Percentiles rank a stretch among this genome's conserved stretches.
Conservation (phyloP, 2,888 invertebrate species). For the Opisthograptis luteolata region DNA sequence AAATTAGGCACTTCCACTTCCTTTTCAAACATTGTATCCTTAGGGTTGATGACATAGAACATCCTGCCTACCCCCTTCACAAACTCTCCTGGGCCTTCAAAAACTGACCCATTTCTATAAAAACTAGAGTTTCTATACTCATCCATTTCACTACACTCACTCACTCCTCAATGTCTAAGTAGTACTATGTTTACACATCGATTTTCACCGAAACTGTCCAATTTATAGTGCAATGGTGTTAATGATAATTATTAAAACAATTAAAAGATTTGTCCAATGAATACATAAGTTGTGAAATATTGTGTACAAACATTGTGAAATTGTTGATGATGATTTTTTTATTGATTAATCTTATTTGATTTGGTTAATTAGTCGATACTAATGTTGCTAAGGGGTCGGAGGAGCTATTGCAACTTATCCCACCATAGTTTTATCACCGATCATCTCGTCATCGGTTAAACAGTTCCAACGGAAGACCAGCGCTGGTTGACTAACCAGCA, state of each 20-base stretch:
- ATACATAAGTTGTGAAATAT: constrained; percentile 3
- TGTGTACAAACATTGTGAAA: not conserved
- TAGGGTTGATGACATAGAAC: constrained; percentile 87
- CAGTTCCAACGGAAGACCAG: too few species aligned
- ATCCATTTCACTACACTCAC: not conserved
- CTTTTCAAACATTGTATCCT: constrained; percentile 83
- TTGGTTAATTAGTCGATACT: too few species aligned
- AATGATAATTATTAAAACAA: constrained; percentile 8
- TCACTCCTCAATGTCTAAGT: too few species aligned
- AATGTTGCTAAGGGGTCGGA: too few species aligned
- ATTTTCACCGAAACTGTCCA: not conserved
- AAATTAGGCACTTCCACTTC: constrained; percentile 87
- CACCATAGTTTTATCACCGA: too few species aligned
- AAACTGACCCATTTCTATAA: constrained; percentile 20
- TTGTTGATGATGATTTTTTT: not conserved
- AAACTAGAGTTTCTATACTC: not conserved
- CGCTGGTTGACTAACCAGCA: too few species aligned
- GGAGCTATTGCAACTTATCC: too few species aligned
- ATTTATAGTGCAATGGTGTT: constrained; percentile 1
- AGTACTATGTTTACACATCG: too few species aligned
- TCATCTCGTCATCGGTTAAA: too few species aligned
- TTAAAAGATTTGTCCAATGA: constrained; percentile 1
- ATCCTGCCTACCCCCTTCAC: constrained; percentile 80
- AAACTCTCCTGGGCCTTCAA: constrained; percentile 35
- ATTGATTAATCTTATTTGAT: too few species aligned